phyloP scores from a whole-genome alignment of 2,113 vertebrate species.

The Cheilinus undulatus region DNA sequence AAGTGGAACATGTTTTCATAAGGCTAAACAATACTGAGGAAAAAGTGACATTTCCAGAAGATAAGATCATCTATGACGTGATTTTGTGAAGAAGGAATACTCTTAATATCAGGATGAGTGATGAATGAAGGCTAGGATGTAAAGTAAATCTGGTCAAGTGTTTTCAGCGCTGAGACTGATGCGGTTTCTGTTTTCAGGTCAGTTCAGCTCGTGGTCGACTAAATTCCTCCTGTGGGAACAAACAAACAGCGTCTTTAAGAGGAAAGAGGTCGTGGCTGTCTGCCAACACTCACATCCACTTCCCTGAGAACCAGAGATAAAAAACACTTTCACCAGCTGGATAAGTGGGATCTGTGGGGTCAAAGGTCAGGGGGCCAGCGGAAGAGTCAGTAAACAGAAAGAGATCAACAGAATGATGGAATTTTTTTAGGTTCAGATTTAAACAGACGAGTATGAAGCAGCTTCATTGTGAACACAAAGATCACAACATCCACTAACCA shows the following conservation, averaged over 20 bases:
- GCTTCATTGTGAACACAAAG: too few relatives aligned
- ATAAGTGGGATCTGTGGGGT: not conserved
- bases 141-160: too few relatives aligned
- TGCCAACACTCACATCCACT: slow-evolving; percentile 43
- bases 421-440: too few relatives aligned
- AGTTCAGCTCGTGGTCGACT: not conserved
- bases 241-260: slow-evolving; percentile 18
- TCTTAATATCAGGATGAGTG: too few relatives aligned
- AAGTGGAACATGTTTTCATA: too few relatives aligned
- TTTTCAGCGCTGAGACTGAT: not conserved
- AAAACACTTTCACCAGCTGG: slow-evolving; percentile 28
- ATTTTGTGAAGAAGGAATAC: too few relatives aligned
- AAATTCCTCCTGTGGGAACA: slow-evolving; percentile 38
- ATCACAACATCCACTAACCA: too few relatives aligned
- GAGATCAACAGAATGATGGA: not conserved
- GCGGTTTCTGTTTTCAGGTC: not conserved
- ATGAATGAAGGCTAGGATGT: too few relatives aligned
- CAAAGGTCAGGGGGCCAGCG: slow-evolving; percentile 10
- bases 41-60: too few relatives aligned
- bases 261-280: slow-evolving; percentile 4
- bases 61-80: too few relatives aligned
- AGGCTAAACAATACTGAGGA: too few relatives aligned
- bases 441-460: too few relatives aligned
- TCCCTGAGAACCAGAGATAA: slow-evolving; percentile 29
- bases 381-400: not conserved